Evolutionary conservation across 1,140 invertebrate genomes (phyloP).

Genomic region (Nephila pilipes): DNA sequence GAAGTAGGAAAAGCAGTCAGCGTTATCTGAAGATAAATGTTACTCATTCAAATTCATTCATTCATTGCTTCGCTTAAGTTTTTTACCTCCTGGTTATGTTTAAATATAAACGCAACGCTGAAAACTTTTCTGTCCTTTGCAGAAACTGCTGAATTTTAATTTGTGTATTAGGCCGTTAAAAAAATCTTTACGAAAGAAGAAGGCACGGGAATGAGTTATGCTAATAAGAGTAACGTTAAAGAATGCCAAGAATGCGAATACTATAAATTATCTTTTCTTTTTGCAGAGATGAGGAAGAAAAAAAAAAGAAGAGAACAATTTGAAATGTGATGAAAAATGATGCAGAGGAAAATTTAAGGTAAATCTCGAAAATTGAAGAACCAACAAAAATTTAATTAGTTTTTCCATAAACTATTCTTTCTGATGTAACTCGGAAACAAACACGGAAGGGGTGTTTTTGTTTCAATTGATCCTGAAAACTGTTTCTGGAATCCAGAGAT

Average conservation of each 20-base stretch:
- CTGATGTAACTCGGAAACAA: background rate
- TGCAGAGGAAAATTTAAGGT: constrained; percentile 10
- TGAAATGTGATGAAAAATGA: constrained; percentile 29
- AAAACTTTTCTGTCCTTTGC: constrained; percentile 13
- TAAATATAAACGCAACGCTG: background rate
- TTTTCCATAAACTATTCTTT: constrained; percentile 12
- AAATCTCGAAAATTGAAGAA: constrained; percentile 1
- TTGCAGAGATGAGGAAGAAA: background rate
- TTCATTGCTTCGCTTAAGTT: background rate
- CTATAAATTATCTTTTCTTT: background rate
- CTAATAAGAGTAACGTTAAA: constrained; percentile 28
- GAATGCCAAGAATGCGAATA: constrained; percentile 14
- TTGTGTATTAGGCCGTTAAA: background rate
- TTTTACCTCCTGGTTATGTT: background rate
- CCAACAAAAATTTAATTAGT: constrained; percentile 29
- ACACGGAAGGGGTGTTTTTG: background rate
- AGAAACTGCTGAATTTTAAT: constrained; percentile 63
- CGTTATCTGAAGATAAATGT: background rate
- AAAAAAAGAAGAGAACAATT: background rate
- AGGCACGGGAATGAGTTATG: constrained; percentile 30
- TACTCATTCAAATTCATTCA: constrained; percentile 59
- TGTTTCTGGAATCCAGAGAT: background rate
- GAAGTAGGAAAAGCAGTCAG: background rate
- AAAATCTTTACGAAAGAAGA: background rate
- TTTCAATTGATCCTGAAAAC: background rate